These are phyloP conservation scores for Sesia bembeciformis DNA, from an alignment of 2,888 invertebrate species.

Conservation along the genomic window DNA sequence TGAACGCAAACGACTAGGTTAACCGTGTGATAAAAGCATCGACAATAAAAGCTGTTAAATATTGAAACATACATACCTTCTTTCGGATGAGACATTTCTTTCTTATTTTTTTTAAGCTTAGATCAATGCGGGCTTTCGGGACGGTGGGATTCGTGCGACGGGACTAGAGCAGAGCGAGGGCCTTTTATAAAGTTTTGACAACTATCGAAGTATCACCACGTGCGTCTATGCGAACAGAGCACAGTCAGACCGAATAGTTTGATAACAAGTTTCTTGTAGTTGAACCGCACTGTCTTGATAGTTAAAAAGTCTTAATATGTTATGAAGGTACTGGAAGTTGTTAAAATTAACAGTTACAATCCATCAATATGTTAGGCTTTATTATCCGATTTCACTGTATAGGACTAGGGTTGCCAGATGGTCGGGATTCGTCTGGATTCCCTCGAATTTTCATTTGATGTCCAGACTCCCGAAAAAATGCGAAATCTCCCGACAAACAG, in stretches of 20 bases:
- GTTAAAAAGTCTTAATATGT: conserved; percentile 6
- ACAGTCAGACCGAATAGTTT: conserved; percentile 23
- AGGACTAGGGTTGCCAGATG: too few relatives aligned
- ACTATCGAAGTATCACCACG: conserved; percentile 41
- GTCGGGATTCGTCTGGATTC: conserved; percentile 6
- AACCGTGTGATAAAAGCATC: too few relatives aligned
- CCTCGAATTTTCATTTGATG: conserved; percentile 3
- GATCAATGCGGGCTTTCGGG: conserved; percentile 22
- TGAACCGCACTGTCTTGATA: conserved; percentile 25
- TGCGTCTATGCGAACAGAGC: conserved; percentile 29
- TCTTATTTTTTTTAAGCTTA: conserved; percentile 8
- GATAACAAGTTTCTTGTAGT: conserved; percentile 40
- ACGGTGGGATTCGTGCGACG: conserved; percentile 39
- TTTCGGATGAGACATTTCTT: conserved; percentile 55
- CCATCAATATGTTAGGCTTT: too few relatives aligned
- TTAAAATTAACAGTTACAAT: too few relatives aligned
- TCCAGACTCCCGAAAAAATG: too few relatives aligned
- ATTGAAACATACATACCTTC: conserved; percentile 41
- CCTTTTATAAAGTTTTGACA: conserved; percentile 60
- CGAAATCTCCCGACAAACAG: too few relatives aligned
- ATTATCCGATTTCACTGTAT: background rate
- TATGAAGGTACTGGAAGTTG: too few relatives aligned
- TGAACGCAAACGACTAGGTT: too few relatives aligned
- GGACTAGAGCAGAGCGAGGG: conserved; percentile 28
- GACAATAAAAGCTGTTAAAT: too few relatives aligned